phyloP scores from a whole-genome alignment of 2,888 invertebrate species.

The Oligia strigilis region DNA sequence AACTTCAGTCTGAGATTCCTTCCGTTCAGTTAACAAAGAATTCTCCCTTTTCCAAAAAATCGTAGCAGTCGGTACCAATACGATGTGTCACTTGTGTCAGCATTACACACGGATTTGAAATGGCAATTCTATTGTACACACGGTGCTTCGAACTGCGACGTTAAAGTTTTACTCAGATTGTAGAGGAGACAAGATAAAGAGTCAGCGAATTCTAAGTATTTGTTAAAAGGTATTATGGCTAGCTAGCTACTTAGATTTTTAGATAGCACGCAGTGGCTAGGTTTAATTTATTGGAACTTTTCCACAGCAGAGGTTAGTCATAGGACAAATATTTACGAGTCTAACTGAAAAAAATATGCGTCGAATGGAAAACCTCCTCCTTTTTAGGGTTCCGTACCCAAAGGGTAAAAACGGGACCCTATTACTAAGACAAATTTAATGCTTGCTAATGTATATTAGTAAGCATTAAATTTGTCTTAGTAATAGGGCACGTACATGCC shows the following conservation, averaged over 20 bases:
- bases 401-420: no score
- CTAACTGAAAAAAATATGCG: neutral
- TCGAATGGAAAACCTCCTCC: no score
- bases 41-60: neutral
- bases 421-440: no score
- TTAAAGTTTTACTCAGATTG: conserved; percentile 4
- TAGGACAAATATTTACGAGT: neutral
- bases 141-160: neutral
- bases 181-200: neutral
- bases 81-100: conserved; percentile 17
- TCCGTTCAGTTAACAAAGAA: neutral
- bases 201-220: conserved; percentile 23
- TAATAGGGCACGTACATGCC: no score
- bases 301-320: neutral
- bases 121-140: conserved; percentile 8
- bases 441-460: no score
- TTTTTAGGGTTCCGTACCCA: no score
- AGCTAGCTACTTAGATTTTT: neutral
- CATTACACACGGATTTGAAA: conserved; percentile 6
- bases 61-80: neutral
- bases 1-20: neutral
- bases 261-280: neutral
- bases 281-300: neutral
- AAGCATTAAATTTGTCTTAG: no score
- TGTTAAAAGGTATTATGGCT: neutral